A percentile compares a stretch with the other conserved stretches of the same genome.
Conservation (phyloP, 2,888 invertebrate species). For the Baronia brevicornis region DNA sequence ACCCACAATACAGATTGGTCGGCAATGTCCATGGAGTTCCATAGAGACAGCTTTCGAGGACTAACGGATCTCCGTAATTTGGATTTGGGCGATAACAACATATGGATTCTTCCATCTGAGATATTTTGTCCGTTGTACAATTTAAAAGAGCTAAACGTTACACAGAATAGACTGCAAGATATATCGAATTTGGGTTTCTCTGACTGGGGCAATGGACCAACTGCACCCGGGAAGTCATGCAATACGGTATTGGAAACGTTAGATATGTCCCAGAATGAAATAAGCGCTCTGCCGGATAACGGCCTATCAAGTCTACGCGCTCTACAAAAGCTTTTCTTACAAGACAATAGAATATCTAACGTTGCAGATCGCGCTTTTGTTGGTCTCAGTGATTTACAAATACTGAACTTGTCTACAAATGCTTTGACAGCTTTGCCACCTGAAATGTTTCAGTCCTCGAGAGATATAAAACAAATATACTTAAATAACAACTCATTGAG, state of each 20-base stretch:
- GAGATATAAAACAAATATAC: constrained; percentile 82
- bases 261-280: constrained; percentile 84
- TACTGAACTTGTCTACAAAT: constrained; percentile 87
- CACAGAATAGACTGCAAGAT: constrained; percentile 86
- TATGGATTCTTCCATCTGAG: constrained; percentile 83
- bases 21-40: constrained; percentile 84
- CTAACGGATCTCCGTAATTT: constrained; percentile 79
- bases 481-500: constrained; percentile 86
- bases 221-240: constrained; percentile 80
- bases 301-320: constrained; percentile 82
- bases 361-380: constrained; percentile 84
- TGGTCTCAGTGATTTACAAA: constrained; percentile 80
- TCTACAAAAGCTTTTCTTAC: constrained; percentile 80
- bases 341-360: constrained; percentile 84
- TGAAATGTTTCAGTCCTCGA: constrained; percentile 84
- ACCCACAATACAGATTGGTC: constrained; percentile 89
- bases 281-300: constrained; percentile 81
- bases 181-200: constrained; percentile 84
- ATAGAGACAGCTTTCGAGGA: constrained; percentile 81
- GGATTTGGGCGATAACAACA: constrained; percentile 84
- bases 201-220: constrained; percentile 81
- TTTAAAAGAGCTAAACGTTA: constrained; percentile 82
- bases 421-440: constrained; percentile 85
- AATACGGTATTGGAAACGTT: constrained; percentile 81
- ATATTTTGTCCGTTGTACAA: constrained; percentile 83